Evolutionary conservation across 2,797 vertebrate species (phyloP).

Genomic region (Centropyge bicolor): DNA sequence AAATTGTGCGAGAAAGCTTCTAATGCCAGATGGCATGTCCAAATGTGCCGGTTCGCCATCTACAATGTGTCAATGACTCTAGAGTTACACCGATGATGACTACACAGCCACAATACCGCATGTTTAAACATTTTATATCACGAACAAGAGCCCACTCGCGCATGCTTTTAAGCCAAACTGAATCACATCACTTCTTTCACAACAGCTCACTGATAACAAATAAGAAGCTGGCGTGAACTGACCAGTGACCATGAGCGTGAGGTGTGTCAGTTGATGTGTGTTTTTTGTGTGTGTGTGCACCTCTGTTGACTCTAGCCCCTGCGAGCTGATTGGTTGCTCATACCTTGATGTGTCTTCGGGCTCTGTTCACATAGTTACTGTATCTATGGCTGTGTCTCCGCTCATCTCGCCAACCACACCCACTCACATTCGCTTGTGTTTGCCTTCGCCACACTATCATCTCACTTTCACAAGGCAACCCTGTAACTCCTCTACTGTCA

Average conservation of each 20-base stretch:
- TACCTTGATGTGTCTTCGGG: conserved; percentile 69
- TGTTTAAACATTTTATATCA: conserved; percentile 55
- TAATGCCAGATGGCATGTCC: conserved; percentile 79
- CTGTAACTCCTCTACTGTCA: conserved; percentile 24
- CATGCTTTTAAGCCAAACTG: conserved; percentile 43
- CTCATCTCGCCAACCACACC: conserved; percentile 77
- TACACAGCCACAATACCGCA: conserved; percentile 31
- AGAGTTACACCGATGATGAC: conserved; percentile 34
- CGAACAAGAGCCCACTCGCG: conserved; percentile 57
- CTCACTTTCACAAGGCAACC: conserved; percentile 56
- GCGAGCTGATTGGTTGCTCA: conserved; percentile 74
- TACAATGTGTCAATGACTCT: conserved; percentile 66
- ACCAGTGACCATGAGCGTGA: conserved; percentile 37
- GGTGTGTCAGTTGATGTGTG: background rate
- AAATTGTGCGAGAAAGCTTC: conserved; percentile 65
- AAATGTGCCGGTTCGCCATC: conserved; percentile 72
- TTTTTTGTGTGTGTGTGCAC: conserved; percentile 2
- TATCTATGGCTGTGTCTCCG: conserved; percentile 78
- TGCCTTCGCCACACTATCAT: conserved; percentile 31
- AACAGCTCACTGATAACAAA: conserved; percentile 42
- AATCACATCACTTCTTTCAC: conserved; percentile 56
- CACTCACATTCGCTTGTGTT: conserved; percentile 64
- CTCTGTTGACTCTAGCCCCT: conserved; percentile 46
- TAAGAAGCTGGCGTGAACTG: conserved; percentile 29
- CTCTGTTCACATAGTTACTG: conserved; percentile 82